Base-by-base conservation (phyloP, 1,140 invertebrate species). In the Drosophila funebris region DNA sequence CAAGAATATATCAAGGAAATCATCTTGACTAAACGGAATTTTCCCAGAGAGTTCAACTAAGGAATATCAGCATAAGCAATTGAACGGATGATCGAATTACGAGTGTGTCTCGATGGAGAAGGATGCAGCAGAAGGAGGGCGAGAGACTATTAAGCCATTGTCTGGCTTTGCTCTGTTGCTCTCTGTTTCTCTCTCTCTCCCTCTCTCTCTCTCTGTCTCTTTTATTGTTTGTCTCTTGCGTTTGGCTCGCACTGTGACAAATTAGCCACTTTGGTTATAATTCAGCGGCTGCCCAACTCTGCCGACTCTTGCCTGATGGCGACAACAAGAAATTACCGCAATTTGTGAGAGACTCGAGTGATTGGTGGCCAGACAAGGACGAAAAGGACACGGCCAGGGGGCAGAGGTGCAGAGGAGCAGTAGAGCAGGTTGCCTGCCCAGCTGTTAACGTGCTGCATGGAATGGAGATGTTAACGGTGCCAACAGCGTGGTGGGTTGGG, bases 241-340 rank as follows among this genome's bases (percentile, higher is more conserved):
- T 53, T 64, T 54, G 58, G 43, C 64, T 48, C 18, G 57, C 57
- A 46, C 66, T 66, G 72, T 88, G 83, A 88, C 83, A 88, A 88
- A 88, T 88, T 89, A 88, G 84, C 73, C 84, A 89, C 83, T 88
- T 89, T 89, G 60, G 61, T 62, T 62, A 75, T 75, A 75, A 75
- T 72, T 75, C 73, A 75, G 68, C 73, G 60, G 61, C 53, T 71
- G 60, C 60, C 46, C 62, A 74, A 48, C 41, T 44, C 52, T 60
- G 41, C 20, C 43, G 43, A 24, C 60, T 61, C 67, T 69, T 62
- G 70, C 70, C 64, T 78, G 84, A 72, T 70, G 76, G 79, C 83
- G 83, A 83, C 83, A 88, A 88, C 83, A 88, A 89, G 84, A 88
- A 88, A 88, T 88, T 85, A 88, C 83, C 83, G 73, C 83, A 88